Percentiles rank a stretch among this genome's conserved stretches.
These are phyloP conservation scores for Choreutis nemorana DNA, from an alignment of 2,888 invertebrate genomes.

Conservation along the genomic window DNA sequence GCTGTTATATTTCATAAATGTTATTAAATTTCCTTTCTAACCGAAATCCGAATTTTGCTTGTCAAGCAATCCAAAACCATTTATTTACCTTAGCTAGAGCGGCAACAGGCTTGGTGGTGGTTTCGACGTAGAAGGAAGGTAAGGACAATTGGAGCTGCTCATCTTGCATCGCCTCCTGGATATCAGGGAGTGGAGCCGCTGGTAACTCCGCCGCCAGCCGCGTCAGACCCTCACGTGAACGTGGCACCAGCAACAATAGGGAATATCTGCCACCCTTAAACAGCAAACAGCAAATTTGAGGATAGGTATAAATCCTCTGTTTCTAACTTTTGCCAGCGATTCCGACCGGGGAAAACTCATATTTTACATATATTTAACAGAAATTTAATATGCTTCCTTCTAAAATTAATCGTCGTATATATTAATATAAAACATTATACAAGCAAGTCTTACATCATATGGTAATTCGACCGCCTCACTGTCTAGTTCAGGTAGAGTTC, in stretches of 20 bases:
- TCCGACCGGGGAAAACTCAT: background rate
- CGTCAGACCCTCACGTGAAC: slow-evolving; percentile 64
- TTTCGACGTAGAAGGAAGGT: slow-evolving; percentile 70
- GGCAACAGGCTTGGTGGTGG: slow-evolving; percentile 69
- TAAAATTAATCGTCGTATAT: too few relatives aligned
- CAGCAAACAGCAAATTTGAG: background rate
- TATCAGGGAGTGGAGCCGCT: slow-evolving; percentile 44
- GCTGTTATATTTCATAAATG: too few relatives aligned
- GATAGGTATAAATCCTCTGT: background rate
- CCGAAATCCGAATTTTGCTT: too few relatives aligned
- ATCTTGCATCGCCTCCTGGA: slow-evolving; percentile 44
- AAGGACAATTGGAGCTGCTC: slow-evolving; percentile 59
- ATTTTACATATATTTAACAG: too few relatives aligned
- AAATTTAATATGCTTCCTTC: too few relatives aligned
- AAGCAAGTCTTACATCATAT: slow-evolving; percentile 68
- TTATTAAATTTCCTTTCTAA: too few relatives aligned
- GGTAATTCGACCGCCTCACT: slow-evolving; percentile 75
- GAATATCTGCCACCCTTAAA: slow-evolving; percentile 66
- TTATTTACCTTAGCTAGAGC: slow-evolving; percentile 60
- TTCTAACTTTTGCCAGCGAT: background rate
- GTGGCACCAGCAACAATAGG: slow-evolving; percentile 64
- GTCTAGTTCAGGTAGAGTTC: slow-evolving; percentile 67
- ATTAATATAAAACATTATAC: background rate
- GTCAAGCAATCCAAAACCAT: background rate
- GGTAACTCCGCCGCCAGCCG: slow-evolving; percentile 63